phyloP scores from a whole-genome alignment of 2,113 vertebrate species.

The Formicarius rufipectus region DNA sequence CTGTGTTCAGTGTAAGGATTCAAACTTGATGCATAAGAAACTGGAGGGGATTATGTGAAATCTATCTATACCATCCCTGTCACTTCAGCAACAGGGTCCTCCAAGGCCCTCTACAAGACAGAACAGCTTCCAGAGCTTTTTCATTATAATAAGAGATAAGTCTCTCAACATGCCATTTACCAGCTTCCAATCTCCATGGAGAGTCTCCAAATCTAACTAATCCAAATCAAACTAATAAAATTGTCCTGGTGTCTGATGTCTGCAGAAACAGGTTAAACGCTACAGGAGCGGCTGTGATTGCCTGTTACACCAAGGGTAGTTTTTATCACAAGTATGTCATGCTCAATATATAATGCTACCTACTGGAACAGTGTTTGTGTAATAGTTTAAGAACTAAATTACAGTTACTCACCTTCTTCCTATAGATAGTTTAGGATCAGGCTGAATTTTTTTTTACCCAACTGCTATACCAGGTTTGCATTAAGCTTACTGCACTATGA shows the following conservation, averaged over 20 bases:
- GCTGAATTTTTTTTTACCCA: neutral
- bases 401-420: neutral
- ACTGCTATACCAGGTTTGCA: neutral
- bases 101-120: neutral
- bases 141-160: neutral
- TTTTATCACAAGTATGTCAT: neutral
- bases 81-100: neutral
- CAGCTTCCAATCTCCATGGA: neutral
- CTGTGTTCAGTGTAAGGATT: neutral
- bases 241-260: neutral
- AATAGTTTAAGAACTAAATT: neutral
- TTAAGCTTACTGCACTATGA: slow-evolving; percentile 1
- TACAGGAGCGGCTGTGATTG: neutral
- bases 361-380: neutral
- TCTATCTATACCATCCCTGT: neutral
- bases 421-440: neutral
- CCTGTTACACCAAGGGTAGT: neutral
- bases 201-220: neutral
- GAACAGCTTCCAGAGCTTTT: neutral
- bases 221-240: neutral
- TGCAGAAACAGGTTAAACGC: neutral
- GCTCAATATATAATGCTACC: neutral
- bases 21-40: neutral
- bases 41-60: neutral
- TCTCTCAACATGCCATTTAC: neutral